Conservation (phyloP, 2,797 vertebrate species). For the Siniperca obscura region DNA sequence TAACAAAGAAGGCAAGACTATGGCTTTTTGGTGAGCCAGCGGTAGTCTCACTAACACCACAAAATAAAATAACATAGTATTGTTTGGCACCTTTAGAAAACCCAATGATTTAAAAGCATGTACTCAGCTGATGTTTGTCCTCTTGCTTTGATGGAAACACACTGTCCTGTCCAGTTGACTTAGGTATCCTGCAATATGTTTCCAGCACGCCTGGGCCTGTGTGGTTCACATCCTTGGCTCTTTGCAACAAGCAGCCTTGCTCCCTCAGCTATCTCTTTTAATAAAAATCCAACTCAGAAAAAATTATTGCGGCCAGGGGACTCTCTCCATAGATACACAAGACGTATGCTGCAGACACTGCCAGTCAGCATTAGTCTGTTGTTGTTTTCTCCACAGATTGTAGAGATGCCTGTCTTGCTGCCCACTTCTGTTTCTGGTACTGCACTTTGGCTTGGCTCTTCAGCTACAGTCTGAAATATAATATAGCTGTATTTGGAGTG, state of each 20-base stretch:
- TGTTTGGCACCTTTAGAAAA: neutral
- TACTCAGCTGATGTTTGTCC: neutral
- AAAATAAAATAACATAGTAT: neutral
- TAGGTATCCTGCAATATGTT: neutral
- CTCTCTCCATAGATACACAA: neutral
- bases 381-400: constrained; percentile 15
- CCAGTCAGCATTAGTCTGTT: constrained; percentile 7
- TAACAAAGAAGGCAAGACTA: neutral
- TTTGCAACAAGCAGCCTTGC: constrained; percentile 14
- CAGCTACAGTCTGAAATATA: constrained; percentile 5
- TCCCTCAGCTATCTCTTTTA: neutral
- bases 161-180: neutral
- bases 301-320: neutral
- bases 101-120: neutral
- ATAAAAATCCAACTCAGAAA: constrained; percentile 19
- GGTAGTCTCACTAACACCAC: neutral
- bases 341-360: constrained; percentile 5
- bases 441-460: constrained; percentile 1
- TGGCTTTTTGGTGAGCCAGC: neutral
- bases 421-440: neutral
- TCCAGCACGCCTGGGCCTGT: neutral
- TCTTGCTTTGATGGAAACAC: constrained; percentile 1
- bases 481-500: neutral
- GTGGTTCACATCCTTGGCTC: neutral
- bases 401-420: neutral